Conservation (phyloP, 2,888 invertebrate genomes). For the Parnassius glacialis region DNA sequence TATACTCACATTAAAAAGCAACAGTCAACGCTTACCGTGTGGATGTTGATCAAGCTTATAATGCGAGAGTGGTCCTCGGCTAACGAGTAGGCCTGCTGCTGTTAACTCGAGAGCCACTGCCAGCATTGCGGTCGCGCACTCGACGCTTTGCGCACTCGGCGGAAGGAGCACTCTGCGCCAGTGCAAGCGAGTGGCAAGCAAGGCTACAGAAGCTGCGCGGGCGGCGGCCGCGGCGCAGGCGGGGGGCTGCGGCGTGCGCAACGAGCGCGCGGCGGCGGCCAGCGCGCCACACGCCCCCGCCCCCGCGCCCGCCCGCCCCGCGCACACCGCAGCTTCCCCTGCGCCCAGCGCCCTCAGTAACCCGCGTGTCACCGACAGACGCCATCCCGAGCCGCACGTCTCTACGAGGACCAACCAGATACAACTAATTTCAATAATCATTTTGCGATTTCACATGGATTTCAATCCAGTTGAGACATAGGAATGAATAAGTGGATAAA, state of each 20-base stretch:
- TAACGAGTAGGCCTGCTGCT: constrained; percentile 40
- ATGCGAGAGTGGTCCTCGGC: constrained; percentile 19
- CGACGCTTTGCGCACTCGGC: constrained; percentile 30
- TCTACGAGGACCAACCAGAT: constrained; percentile 41
- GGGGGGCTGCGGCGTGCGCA: constrained; percentile 41
- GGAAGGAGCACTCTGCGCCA: constrained; percentile 51
- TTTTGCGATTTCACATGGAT: too few species aligned
- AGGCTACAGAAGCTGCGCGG: constrained; percentile 36
- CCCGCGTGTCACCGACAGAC: constrained; percentile 41
- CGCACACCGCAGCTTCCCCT: constrained; percentile 32
- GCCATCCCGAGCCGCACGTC: constrained; percentile 49
- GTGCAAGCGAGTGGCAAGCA: constrained; percentile 42
- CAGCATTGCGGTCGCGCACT: constrained; percentile 33
- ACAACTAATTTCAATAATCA: background rate
- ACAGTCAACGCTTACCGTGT: constrained; percentile 4
- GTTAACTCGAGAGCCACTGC: constrained; percentile 36
- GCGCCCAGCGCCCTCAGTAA: constrained; percentile 45
- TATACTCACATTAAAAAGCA: background rate
- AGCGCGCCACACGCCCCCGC: constrained; percentile 40
- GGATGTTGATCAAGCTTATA: constrained; percentile 9
- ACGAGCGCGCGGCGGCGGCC: constrained; percentile 38
- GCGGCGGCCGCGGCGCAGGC: constrained; percentile 35
- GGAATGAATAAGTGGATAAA: too few species aligned
- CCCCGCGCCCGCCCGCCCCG: constrained; percentile 42
- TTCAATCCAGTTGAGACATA: too few species aligned